phyloP scores from a whole-genome alignment of 2,888 invertebrate species.

The Lasioglossum lativentre region DNA sequence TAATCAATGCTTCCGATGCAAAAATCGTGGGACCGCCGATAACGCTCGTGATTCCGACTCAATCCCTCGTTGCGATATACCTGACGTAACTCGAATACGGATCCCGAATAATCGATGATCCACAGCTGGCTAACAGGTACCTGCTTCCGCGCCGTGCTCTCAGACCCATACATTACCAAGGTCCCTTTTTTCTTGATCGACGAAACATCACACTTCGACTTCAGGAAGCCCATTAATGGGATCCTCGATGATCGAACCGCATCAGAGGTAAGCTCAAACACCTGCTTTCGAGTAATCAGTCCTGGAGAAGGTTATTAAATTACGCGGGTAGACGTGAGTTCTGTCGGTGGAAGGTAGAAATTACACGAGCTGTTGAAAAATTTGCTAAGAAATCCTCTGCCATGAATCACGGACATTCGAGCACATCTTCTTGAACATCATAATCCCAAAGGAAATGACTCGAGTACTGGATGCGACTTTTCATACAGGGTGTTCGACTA shows the following conservation, averaged over 20 bases:
- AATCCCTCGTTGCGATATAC: neutral
- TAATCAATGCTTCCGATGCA: neutral
- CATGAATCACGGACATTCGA: neutral
- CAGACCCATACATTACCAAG: neutral
- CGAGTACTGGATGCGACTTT: neutral
- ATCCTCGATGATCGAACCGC: neutral
- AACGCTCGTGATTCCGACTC: neutral
- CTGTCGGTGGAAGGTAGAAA: neutral
- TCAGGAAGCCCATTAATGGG: neutral
- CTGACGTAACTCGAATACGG: neutral
- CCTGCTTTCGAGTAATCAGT: neutral
- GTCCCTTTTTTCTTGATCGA: neutral
- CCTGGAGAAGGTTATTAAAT: neutral
- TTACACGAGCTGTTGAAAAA: neutral
- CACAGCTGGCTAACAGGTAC: neutral
- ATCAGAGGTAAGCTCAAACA: neutral
- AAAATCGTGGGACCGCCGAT: neutral
- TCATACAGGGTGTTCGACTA: too few species aligned
- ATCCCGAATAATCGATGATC: conserved; percentile 8
- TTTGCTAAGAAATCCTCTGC: neutral
- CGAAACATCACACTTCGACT: neutral
- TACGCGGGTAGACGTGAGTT: neutral
- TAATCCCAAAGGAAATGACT: neutral
- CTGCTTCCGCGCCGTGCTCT: neutral
- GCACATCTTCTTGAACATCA: neutral